phyloP scores from a whole-genome alignment of 1,140 invertebrate species.

The Drosophila ironensis region DNA sequence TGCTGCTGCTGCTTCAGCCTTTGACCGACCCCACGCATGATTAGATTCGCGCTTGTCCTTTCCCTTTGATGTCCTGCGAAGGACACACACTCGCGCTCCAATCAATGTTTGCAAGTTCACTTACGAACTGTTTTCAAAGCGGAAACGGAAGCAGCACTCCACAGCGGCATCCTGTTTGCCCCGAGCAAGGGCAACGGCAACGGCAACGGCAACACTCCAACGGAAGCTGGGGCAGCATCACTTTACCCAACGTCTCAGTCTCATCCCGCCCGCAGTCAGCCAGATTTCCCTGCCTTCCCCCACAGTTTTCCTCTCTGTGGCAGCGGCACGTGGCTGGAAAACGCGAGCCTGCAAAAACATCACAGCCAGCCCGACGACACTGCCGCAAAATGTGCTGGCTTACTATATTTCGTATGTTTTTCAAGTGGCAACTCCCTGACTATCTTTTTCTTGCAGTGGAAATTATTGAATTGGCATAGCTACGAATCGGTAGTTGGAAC shows the following conservation, averaged over 20 bases:
- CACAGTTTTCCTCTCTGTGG: background rate
- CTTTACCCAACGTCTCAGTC: background rate
- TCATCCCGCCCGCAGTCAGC: background rate
- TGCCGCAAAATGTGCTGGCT: no score
- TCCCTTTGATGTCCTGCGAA: constrained; percentile 61
- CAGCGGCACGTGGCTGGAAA: constrained; percentile 61
- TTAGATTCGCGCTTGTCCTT: constrained; percentile 34
- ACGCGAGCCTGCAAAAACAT: constrained; percentile 46
- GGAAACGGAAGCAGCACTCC: constrained; percentile 31
- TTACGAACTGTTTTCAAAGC: constrained; percentile 28
- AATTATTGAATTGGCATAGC: no score
- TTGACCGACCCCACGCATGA: constrained; percentile 59
- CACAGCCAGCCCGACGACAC: no score
- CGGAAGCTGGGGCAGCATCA: constrained; percentile 22
- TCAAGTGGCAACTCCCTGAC: no score
- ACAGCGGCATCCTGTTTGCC: constrained; percentile 1
- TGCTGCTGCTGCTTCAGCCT: no score
- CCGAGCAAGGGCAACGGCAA: constrained; percentile 4
- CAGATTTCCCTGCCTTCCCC: background rate
- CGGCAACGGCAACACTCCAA: constrained; percentile 9
- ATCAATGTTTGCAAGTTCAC: constrained; percentile 1
- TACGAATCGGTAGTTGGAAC: no score
- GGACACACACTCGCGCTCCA: background rate
- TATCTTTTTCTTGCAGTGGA: no score
- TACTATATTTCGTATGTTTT: no score